Percentiles rank a stretch among this genome's conserved stretches.
Conservation (phyloP, 2,113 vertebrate species). For the Zosterops hypoxanthus region DNA sequence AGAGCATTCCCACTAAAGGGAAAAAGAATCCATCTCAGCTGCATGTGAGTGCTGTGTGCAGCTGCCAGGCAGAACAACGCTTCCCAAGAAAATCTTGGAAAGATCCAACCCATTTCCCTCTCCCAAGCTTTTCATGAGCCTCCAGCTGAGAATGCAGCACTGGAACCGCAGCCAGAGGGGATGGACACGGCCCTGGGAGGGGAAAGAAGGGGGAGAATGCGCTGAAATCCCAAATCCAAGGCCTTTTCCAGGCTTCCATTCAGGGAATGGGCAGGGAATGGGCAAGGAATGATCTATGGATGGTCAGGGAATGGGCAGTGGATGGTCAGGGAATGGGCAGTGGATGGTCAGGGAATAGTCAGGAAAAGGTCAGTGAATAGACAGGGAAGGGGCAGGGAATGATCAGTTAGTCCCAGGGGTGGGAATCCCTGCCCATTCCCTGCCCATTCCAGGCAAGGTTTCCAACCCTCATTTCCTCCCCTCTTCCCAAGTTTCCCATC, state of each 20-base stretch:
- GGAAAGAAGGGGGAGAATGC: neutral
- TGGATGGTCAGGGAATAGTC: too few relatives aligned
- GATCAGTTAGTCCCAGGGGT: neutral
- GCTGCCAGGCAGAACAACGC: neutral
- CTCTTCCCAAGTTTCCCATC: neutral
- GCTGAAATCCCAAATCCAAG: neutral
- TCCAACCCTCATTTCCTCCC: neutral
- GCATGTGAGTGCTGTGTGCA: accelerated
- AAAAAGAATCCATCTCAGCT: neutral
- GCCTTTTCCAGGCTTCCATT: neutral
- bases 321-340: neutral
- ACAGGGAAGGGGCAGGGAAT: neutral
- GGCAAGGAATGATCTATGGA: neutral
- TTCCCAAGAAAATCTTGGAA: neutral
- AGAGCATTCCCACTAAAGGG: neutral
- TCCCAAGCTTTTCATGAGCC: neutral
- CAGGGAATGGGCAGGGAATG: neutral
- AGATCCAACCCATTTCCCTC: neutral
- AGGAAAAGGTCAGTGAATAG: too few relatives aligned
- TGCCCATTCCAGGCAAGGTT: neutral
- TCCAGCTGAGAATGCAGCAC: neutral
- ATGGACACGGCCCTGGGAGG: neutral
- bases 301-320: neutral
- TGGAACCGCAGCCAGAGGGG: neutral
- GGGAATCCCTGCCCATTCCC: neutral